A percentile compares a stretch with the other conserved stretches of the same genome.
These are phyloP conservation scores for Mormyrops boulengeri DNA, from an alignment of 2,797 vertebrate genomes.

Conservation along the genomic window DNA sequence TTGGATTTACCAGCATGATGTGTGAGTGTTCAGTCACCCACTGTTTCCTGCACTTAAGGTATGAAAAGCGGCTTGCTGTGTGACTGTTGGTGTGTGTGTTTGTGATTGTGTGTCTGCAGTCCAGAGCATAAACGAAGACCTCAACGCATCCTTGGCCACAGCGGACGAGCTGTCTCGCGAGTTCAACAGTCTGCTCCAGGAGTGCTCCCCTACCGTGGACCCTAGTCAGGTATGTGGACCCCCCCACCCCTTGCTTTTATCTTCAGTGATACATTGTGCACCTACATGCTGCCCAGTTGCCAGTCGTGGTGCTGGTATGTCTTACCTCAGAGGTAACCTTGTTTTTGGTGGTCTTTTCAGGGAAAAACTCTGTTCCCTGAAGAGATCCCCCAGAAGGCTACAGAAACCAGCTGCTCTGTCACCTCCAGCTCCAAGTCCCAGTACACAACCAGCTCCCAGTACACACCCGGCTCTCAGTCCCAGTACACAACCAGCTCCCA, in stretches of 20 bases:
- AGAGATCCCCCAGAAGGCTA: neutral
- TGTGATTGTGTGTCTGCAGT: constrained; percentile 55
- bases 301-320: neutral
- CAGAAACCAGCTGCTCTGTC: neutral
- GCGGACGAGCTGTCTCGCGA: constrained; percentile 80
- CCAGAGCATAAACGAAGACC: constrained; percentile 73
- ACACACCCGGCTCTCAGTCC: constrained; percentile 21
- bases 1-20: constrained; percentile 46
- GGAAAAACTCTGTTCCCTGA: neutral
- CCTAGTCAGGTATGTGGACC: neutral
- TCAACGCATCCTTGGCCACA: constrained; percentile 76
- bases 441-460: constrained; percentile 33
- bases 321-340: neutral
- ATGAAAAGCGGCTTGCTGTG: neutral
- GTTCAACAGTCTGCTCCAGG: constrained; percentile 67
- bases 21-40: constrained; percentile 49
- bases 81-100: constrained; percentile 34
- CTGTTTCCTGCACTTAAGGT: neutral
- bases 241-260: neutral
- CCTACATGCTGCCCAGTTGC: neutral
- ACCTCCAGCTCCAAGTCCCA: constrained; percentile 32
- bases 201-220: constrained; percentile 39
- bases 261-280: neutral
- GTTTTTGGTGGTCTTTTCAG: neutral
- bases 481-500: neutral